Conservation (phyloP, 2,888 invertebrate species). For the Cremastinae sp. region DNA sequence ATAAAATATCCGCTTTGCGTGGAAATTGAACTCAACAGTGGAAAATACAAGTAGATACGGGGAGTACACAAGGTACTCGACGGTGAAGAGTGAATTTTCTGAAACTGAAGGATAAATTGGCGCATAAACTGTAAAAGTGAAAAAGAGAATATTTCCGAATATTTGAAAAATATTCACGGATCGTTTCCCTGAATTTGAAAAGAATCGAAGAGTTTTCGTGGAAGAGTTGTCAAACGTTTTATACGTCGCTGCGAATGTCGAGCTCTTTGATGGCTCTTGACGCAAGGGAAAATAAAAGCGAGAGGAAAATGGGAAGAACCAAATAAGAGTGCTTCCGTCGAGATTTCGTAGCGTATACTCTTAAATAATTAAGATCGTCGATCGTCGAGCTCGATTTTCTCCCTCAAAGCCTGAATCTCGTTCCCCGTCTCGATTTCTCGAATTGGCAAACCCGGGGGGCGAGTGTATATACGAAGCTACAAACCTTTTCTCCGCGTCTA, state of each 20-base stretch:
- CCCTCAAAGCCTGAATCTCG: conserved; percentile 7
- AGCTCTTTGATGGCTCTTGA: conserved; percentile 3
- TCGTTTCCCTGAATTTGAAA: no score
- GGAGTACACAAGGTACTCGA: background rate
- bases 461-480: conserved; percentile 14
- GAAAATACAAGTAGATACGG: background rate
- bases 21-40: conserved; percentile 25
- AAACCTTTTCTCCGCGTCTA: conserved; percentile 11
- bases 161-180: no score
- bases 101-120: background rate
- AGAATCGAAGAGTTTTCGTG: no score
- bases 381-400: background rate
- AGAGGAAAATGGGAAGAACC: background rate
- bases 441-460: conserved; percentile 22
- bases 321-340: background rate
- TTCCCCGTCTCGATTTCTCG: conserved; percentile 7
- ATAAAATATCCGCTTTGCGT: conserved; percentile 4
- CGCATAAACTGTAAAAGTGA: no score
- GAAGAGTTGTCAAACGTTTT: no score
- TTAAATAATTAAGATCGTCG: conserved; percentile 33
- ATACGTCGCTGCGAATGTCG: no score
- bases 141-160: no score
- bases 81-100: background rate
- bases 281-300: background rate
- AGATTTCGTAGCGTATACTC: conserved; percentile 1